Conservation (phyloP, 2,113 vertebrate species). For the Apodemus speciosus region DNA sequence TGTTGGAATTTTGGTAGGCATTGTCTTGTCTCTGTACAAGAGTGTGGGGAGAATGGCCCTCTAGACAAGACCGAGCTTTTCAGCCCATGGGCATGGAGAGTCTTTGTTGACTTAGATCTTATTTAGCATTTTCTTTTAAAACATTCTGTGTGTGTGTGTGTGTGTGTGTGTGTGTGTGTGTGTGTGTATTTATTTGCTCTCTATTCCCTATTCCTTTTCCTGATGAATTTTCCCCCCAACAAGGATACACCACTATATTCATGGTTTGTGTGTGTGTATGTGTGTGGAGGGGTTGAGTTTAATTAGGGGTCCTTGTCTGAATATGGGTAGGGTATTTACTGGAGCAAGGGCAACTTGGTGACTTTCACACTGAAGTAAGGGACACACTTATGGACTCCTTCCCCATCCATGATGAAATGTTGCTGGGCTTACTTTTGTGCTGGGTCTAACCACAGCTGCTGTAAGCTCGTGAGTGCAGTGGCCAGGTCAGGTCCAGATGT, state of each 20-base stretch:
- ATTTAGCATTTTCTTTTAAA: neutral
- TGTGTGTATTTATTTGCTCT: neutral
- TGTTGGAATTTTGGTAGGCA: no score
- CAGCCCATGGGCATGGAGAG: neutral
- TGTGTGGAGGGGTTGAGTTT: neutral
- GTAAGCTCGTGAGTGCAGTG: neutral
- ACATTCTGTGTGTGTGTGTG: neutral
- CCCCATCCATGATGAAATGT: neutral
- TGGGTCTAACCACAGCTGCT: no score
- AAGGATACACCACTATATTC: neutral
- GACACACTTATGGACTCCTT: neutral
- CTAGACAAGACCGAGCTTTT: neutral
- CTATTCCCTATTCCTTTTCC: neutral
- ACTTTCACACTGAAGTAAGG: neutral
- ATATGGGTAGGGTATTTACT: neutral
- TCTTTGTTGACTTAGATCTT: neutral
- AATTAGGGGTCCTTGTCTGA: neutral
- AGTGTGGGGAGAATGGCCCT: neutral
- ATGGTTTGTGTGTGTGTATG: neutral
- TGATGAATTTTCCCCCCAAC: neutral
- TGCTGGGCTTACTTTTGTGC: neutral
- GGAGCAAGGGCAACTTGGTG: neutral
- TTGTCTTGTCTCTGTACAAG: neutral
- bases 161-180: no score
- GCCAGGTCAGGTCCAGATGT: neutral